These are phyloP conservation scores for Brienomyrus brachyistius DNA, from an alignment of 2,113 vertebrate species.

Conservation along the genomic window DNA sequence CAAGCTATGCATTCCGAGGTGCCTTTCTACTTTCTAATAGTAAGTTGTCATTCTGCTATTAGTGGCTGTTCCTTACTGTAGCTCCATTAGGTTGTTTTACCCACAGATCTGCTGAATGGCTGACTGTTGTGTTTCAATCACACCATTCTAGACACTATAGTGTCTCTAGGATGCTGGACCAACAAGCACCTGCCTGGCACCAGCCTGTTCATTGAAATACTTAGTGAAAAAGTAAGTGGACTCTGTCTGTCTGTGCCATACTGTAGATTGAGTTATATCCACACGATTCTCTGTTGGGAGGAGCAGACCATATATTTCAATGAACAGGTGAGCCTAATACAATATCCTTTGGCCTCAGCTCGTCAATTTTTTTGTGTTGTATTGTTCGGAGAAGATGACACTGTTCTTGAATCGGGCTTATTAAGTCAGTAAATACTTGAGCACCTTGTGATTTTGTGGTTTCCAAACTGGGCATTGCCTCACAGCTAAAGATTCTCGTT, in stretches of 20 bases:
- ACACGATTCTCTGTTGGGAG: neutral
- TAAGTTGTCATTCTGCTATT: neutral
- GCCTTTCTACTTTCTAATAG: neutral
- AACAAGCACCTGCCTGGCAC: neutral
- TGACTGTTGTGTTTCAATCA: neutral
- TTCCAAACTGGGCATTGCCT: neutral
- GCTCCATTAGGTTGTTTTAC: neutral
- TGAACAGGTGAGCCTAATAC: neutral
- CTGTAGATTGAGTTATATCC: neutral
- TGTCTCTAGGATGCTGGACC: neutral
- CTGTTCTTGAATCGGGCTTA: neutral
- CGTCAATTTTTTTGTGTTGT: neutral
- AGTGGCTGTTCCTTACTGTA: neutral
- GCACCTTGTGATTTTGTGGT: neutral
- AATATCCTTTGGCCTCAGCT: neutral
- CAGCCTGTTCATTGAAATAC: neutral
- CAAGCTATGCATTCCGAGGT: neutral
- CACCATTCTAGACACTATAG: neutral
- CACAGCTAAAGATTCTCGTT: neutral
- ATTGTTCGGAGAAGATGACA: neutral
- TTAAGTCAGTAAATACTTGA: neutral
- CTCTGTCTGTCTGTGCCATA: neutral
- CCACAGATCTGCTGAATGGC: neutral
- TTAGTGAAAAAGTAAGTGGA: neutral
- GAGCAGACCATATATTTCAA: neutral